Conservation (phyloP, 2,888 invertebrate species). For the Agriotes lineatus region DNA sequence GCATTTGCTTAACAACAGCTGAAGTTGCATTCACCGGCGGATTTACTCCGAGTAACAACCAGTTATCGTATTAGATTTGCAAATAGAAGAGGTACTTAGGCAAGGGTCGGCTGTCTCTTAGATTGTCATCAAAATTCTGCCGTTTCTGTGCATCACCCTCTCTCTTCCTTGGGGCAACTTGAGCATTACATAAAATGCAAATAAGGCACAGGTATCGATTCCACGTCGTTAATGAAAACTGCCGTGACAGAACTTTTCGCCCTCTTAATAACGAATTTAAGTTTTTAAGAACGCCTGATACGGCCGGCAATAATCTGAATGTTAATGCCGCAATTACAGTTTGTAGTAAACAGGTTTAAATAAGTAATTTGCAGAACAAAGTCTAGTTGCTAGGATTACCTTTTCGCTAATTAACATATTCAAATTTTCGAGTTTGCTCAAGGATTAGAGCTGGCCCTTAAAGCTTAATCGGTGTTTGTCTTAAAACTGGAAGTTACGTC, state of each 20-base stretch:
- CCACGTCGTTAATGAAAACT: slow-evolving; percentile 23
- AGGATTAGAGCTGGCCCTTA: not conserved
- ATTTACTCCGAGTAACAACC: too few species aligned
- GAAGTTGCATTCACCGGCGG: too few species aligned
- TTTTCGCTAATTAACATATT: slow-evolving; percentile 23
- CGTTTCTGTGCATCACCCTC: not conserved
- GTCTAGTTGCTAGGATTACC: slow-evolving; percentile 13
- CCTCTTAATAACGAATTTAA: slow-evolving; percentile 21
- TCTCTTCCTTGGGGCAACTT: not conserved
- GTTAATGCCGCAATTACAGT: slow-evolving; percentile 27
- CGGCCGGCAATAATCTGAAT: slow-evolving; percentile 15
- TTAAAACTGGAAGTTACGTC: not conserved
- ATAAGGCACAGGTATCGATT: slow-evolving; percentile 16
- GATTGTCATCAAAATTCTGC: not conserved
- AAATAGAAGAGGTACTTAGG: not conserved
- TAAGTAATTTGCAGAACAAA: slow-evolving; percentile 22
- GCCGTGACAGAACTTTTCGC: slow-evolving; percentile 12
- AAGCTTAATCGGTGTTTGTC: slow-evolving; percentile 1
- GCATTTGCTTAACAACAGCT: too few species aligned
- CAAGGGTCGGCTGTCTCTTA: not conserved
- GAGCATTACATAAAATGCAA: slow-evolving; percentile 10
- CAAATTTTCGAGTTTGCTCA: slow-evolving; percentile 23
- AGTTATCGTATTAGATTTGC: too few species aligned
- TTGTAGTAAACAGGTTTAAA: slow-evolving; percentile 25
- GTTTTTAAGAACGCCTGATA: slow-evolving; percentile 16